These are phyloP conservation scores for Darevskia mixta DNA, from an alignment of 2,797 vertebrate species.

Conservation along the genomic window DNA sequence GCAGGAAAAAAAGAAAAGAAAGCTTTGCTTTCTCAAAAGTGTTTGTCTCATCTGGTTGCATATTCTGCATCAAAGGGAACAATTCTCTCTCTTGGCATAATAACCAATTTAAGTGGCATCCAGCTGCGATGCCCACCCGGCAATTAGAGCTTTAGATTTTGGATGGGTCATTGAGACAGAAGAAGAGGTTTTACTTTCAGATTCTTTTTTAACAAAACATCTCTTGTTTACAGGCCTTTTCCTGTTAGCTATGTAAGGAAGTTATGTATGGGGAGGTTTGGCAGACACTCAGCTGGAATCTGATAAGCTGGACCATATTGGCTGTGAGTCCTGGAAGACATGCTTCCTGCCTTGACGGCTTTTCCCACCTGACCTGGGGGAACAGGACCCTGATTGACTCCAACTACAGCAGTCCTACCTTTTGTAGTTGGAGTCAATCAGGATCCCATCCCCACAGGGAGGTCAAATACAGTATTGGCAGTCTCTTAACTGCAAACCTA, in stretches of 20 bases:
- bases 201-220: not conserved
- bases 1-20: not conserved
- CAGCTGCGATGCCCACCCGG: conserved; percentile 7
- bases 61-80: conserved; percentile 17
- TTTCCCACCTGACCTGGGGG: too few species aligned
- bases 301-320: too few species aligned
- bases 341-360: too few species aligned
- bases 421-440: too few species aligned
- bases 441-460: too few species aligned
- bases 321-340: too few species aligned
- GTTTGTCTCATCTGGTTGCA: conserved; percentile 32
- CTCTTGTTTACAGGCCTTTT: not conserved
- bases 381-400: too few species aligned
- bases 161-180: not conserved
- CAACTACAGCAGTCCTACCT: too few species aligned
- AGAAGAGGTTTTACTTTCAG: not conserved
- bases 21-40: not conserved
- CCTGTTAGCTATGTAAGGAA: not conserved
- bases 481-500: too few species aligned
- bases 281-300: not conserved
- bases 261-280: not conserved
- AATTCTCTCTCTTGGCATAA: conserved; percentile 13
- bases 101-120: conserved; percentile 2
- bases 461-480: too few species aligned
- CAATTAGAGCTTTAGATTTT: conserved; percentile 33